A percentile compares a stretch with the other conserved stretches of the same genome.
Conservation (phyloP, 2,888 invertebrate species). For the Sinotaia quadrata region DNA sequence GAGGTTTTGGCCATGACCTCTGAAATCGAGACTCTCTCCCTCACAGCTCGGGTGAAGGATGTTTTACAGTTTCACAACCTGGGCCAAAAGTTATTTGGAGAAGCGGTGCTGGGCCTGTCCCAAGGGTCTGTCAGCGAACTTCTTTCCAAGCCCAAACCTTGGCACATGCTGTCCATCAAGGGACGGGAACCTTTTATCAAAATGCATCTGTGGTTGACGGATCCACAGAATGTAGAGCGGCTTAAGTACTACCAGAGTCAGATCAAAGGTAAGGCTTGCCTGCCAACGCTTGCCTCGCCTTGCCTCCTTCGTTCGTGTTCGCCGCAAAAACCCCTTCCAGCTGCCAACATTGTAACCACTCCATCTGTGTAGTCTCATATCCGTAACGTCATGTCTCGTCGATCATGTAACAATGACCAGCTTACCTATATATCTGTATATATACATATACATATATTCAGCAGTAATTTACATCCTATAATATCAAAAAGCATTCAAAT, state of each 20-base stretch:
- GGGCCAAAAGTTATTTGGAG: slow-evolving; percentile 97
- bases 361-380: too few relatives aligned
- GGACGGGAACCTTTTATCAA: slow-evolving; percentile 83
- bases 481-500: neutral
- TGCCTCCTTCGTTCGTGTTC: too few relatives aligned
- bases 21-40: slow-evolving; percentile 95
- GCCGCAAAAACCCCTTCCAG: too few relatives aligned
- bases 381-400: too few relatives aligned
- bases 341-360: too few relatives aligned
- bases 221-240: slow-evolving; percentile 94
- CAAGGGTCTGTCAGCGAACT: slow-evolving; percentile 96
- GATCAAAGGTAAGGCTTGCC: slow-evolving; percentile 66
- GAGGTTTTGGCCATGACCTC: slow-evolving; percentile 97
- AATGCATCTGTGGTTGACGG: slow-evolving; percentile 92
- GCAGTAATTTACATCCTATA: neutral
- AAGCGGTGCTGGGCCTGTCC: slow-evolving; percentile 94
- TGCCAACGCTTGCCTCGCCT: neutral
- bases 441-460: too few relatives aligned
- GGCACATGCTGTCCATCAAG: slow-evolving; percentile 99
- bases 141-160: slow-evolving; percentile 97
- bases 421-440: too few relatives aligned
- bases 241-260: slow-evolving; percentile 78
- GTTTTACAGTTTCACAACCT: slow-evolving; percentile 96
- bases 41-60: slow-evolving; percentile 97
- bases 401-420: too few relatives aligned